A percentile compares a stretch with the other conserved stretches of the same genome.
Evolutionary conservation across 2,888 invertebrate species (phyloP).

Genomic region (Phragmatobia fuliginosa): DNA sequence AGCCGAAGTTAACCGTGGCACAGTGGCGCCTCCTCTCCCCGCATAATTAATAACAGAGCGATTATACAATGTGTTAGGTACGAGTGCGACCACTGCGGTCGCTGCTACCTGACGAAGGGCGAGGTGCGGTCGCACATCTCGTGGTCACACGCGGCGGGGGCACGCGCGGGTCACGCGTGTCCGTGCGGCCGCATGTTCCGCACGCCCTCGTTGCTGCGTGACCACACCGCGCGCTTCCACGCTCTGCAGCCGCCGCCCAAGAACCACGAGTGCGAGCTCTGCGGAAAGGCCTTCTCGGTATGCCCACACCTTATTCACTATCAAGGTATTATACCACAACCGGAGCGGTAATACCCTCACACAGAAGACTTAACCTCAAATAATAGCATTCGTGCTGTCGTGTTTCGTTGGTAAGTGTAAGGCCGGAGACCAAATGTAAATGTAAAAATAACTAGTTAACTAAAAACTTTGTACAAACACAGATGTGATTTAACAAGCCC

Average conservation of each 20-base stretch:
- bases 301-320: not conserved
- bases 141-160: constrained; percentile 60
- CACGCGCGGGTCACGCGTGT: constrained; percentile 56
- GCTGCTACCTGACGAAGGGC: constrained; percentile 63
- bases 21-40: too few relatives aligned
- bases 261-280: constrained; percentile 52
- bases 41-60: too few relatives aligned
- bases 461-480: too few relatives aligned
- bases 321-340: too few relatives aligned
- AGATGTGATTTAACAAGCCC: too few relatives aligned
- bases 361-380: too few relatives aligned
- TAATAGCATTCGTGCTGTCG: too few relatives aligned
- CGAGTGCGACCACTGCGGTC: constrained; percentile 66
- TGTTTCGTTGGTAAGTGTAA: too few relatives aligned
- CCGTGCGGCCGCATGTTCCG: constrained; percentile 64
- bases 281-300: constrained; percentile 57
- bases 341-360: too few relatives aligned
- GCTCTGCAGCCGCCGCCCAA: constrained; percentile 39
- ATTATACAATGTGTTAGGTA: constrained; percentile 44
- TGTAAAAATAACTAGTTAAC: too few relatives aligned
- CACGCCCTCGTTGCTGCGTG: constrained; percentile 55
- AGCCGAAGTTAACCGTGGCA: too few relatives aligned
- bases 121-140: constrained; percentile 66
- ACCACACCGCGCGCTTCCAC: constrained; percentile 52
- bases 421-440: too few relatives aligned